A percentile compares a stretch with the other conserved stretches of the same genome.
Conservation (phyloP, 1,140 invertebrate species). For the Ceratosolen fusciceps region DNA sequence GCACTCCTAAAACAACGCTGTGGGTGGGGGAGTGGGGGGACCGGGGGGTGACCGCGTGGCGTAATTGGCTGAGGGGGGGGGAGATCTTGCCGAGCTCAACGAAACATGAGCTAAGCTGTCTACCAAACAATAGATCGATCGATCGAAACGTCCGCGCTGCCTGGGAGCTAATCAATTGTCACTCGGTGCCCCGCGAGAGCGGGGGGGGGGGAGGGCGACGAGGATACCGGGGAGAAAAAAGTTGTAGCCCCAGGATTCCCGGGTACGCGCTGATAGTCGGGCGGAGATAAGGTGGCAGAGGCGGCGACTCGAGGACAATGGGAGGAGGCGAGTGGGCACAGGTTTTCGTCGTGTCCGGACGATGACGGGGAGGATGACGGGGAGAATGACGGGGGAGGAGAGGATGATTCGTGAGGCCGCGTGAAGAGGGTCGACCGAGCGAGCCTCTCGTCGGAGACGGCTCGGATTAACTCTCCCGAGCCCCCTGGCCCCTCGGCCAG, state of each 20-base stretch:
- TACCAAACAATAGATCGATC: constrained; percentile 39
- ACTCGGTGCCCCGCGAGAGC: neutral
- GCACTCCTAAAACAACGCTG: too few relatives aligned
- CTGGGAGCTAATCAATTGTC: constrained; percentile 41
- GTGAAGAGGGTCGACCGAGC: constrained; percentile 24
- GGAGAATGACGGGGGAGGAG: neutral
- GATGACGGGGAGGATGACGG: constrained; percentile 18
- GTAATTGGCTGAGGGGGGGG: neutral
- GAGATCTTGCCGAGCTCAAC: neutral
- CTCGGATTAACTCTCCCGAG: neutral
- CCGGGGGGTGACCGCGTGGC: too few relatives aligned
- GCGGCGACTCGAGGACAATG: neutral
- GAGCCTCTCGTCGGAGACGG: neutral
- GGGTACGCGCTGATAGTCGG: neutral
- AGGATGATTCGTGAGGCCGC: constrained; percentile 7
- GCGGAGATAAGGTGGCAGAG: neutral
- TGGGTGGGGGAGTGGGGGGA: too few relatives aligned
- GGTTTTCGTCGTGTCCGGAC: constrained; percentile 3
- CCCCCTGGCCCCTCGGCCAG: too few relatives aligned
- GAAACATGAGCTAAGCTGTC: constrained; percentile 23
- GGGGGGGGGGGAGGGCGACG: neutral
- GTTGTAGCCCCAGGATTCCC: neutral
- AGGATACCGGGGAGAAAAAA: neutral
- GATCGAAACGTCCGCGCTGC: constrained; percentile 10
- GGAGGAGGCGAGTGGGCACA: neutral